A percentile compares a stretch with the other conserved stretches of the same genome.
These are phyloP conservation scores for Oxygymnocypris stewartii DNA, from an alignment of 2,113 vertebrate species.

Conservation along the genomic window DNA sequence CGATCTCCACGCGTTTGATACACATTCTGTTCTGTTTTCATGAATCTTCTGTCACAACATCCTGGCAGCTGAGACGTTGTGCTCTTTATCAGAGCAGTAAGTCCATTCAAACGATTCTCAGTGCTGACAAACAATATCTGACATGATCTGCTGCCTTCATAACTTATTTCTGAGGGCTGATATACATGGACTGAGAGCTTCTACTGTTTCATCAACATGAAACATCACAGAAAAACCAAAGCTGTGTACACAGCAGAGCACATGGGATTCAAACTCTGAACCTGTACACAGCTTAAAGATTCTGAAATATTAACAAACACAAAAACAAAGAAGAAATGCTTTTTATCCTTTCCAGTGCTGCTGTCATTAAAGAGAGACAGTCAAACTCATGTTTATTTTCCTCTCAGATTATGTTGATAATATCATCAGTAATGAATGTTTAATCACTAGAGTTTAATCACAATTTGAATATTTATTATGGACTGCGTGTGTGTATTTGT, in stretches of 20 bases:
- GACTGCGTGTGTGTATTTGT: too few species aligned
- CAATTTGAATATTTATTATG: too few species aligned
- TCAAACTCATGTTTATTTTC: too few species aligned
- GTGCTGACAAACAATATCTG: not conserved
- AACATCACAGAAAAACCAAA: not conserved
- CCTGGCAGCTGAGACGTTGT: not conserved
- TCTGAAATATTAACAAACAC: too few species aligned
- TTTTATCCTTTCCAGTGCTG: too few species aligned
- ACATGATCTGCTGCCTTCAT: not conserved
- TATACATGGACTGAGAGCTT: not conserved
- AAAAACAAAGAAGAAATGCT: too few species aligned
- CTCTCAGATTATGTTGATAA: too few species aligned
- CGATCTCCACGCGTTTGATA: not conserved
- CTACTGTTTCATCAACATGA: not conserved
- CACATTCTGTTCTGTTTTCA: constrained; percentile 1
- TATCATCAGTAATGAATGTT: too few species aligned
- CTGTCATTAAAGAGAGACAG: too few species aligned
- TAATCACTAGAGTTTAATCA: too few species aligned
- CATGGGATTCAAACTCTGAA: too few species aligned
- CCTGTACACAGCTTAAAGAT: too few species aligned
- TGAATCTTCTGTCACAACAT: constrained; percentile 8
- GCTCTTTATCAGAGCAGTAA: not conserved
- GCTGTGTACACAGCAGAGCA: not conserved
- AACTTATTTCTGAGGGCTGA: not conserved
- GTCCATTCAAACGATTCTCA: not conserved